Evolutionary conservation across 2,113 vertebrate species (phyloP).

Genomic region (Bujurquina vittata): DNA sequence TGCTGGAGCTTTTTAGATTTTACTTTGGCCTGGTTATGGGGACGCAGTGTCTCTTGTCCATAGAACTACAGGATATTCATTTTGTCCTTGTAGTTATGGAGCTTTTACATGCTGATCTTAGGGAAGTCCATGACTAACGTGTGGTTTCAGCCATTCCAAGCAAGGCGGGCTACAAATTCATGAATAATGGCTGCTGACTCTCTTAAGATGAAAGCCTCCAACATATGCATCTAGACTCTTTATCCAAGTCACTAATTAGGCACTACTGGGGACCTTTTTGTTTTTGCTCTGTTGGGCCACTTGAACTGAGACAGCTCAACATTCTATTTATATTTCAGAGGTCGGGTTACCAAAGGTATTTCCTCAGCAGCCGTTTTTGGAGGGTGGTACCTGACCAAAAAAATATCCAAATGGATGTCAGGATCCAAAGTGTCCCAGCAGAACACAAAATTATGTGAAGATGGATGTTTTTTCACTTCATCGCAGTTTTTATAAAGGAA

Average conservation of each 20-base stretch:
- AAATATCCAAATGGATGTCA: no score
- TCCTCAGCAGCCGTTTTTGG: no score
- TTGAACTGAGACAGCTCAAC: background rate
- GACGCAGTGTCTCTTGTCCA: background rate
- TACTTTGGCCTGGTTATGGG: background rate
- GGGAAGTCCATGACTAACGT: background rate
- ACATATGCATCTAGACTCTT: background rate
- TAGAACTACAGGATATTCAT: background rate
- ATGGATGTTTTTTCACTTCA: background rate
- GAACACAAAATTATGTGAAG: background rate
- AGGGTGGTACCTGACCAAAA: no score
- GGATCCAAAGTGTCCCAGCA: background rate
- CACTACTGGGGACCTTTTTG: background rate
- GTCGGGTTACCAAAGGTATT: no score
- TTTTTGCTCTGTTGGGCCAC: background rate
- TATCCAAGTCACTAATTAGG: slow-evolving; percentile 3
- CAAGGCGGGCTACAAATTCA: background rate
- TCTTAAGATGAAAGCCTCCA: background rate
- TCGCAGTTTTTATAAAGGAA: background rate
- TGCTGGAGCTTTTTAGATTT: background rate
- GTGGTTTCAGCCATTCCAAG: background rate
- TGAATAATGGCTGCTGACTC: background rate
- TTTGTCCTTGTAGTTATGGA: background rate
- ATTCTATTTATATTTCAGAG: background rate
- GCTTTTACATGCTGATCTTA: background rate